A percentile compares a stretch with the other conserved stretches of the same genome.
Conservation (phyloP, 1,140 invertebrate species). For the Drosophila biarmipes region DNA sequence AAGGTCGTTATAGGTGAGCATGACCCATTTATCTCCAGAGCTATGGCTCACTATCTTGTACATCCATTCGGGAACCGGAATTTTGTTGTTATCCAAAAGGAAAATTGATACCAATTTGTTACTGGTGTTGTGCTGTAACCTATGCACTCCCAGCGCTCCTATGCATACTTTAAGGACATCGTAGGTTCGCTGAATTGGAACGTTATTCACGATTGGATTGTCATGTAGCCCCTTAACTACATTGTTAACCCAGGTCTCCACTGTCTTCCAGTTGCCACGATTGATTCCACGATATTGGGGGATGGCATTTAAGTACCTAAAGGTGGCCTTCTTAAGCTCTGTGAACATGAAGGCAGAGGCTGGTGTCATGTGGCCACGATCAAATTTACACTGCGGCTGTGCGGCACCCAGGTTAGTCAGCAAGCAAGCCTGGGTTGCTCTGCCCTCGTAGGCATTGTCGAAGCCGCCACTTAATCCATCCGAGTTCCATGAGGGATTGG, state of each 20-base stretch:
- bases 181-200: neutral
- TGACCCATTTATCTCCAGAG: neutral
- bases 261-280: slow-evolving; percentile 52
- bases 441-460: neutral
- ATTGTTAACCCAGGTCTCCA: slow-evolving; percentile 37
- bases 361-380: slow-evolving; percentile 50
- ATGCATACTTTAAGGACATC: slow-evolving; percentile 37
- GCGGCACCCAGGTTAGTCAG: slow-evolving; percentile 7
- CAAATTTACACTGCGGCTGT: slow-evolving; percentile 15
- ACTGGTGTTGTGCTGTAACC: neutral
- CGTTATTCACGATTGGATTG: neutral
- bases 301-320: slow-evolving; percentile 36
- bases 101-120: slow-evolving; percentile 6
- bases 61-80: slow-evolving; percentile 42
- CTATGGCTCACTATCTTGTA: slow-evolving; percentile 41
- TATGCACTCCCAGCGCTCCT: slow-evolving; percentile 30
- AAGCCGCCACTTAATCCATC: neutral
- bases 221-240: neutral
- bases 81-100: neutral
- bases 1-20: slow-evolving; percentile 40
- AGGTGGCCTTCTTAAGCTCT: slow-evolving; percentile 15
- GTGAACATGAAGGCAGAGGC: slow-evolving; percentile 21
- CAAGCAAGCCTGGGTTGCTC: neutral
- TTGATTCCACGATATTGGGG: slow-evolving; percentile 40
- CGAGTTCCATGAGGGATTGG: neutral